Evolutionary conservation across 2,113 vertebrate genomes (phyloP), one percentile per base, ranked within the genome.

Genomic region (Candoia aspera): DNA sequence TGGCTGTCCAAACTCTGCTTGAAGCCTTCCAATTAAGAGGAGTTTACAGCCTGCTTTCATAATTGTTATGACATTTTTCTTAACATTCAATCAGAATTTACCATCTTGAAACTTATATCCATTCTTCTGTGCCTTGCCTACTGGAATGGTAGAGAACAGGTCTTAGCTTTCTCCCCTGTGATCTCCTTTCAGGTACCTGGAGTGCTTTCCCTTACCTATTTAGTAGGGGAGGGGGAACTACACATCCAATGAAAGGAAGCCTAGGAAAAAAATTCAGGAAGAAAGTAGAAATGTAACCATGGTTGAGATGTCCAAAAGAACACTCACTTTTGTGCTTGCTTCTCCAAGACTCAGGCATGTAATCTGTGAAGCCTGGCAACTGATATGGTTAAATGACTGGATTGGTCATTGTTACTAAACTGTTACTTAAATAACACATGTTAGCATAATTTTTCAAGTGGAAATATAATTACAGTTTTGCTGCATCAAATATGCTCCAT

Each of bases 391-490:
- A 0, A 6, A 23, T 93, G 85, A 86, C 86, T 90, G 57, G 46
- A 24, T 79, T 88, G 93, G 84, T 92, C 57, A 93, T 93, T 94
- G 73, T 85, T 95, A 92, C 83, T 93, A 73, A 93, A 96, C 86
- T 87, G 89, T 85, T 64, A 88, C 90, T 93, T 91, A 93, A 95
- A 94, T 93, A 90, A 86, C 29, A 94, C 79, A 92, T 60, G 58
- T 88, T 93, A 89, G 21, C 90, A 95, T 87, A 95, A 92, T 95
- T 95, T 93, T 90, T 73, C 89, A 95, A 95, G 90, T 93, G 93
- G 93, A 96, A 96, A 96, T 92, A 91, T 93, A 95, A 96, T 96
- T 94, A 94, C 94, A 91, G 33, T 6, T 64, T 92, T 79, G 33
- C 19, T 9, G 73, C 33, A 42, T 42, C 73, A 79, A 9, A 79